Conservation (phyloP, 2,888 invertebrate species). For the Parnassius glacialis region DNA sequence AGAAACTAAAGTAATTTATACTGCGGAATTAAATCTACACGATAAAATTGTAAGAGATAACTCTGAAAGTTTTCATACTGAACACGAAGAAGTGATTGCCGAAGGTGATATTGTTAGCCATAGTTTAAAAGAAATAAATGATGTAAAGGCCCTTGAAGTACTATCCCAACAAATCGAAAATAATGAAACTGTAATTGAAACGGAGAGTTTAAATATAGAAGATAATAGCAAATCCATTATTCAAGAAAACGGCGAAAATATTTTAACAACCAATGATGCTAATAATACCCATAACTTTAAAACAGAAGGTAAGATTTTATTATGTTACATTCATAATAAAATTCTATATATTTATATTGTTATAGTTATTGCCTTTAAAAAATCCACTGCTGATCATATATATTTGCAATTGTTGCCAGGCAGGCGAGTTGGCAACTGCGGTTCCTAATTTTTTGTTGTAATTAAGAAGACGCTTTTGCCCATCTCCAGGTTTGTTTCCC, state of each 20-base stretch:
- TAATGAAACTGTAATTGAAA: constrained; percentile 36
- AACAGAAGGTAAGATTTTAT: constrained; percentile 42
- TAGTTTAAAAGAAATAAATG: constrained; percentile 41
- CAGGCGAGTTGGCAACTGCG: too few relatives aligned
- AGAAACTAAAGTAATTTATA: constrained; percentile 72
- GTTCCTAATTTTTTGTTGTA: too few relatives aligned
- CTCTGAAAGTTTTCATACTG: constrained; percentile 40
- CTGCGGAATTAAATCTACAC: constrained; percentile 72
- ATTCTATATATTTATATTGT: too few relatives aligned
- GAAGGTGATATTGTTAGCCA: constrained; percentile 69
- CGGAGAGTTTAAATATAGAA: constrained; percentile 46
- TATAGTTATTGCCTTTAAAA: too few relatives aligned
- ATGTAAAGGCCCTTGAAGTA: constrained; percentile 4
- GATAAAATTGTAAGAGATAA: constrained; percentile 49
- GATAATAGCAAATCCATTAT: constrained; percentile 36
- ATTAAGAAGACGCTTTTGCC: too few relatives aligned
- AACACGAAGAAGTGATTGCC: constrained; percentile 43
- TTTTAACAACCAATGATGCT: constrained; percentile 25
- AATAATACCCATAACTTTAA: constrained; percentile 18
- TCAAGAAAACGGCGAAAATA: constrained; percentile 37
- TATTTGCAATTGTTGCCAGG: too few relatives aligned
- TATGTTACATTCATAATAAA: too few relatives aligned
- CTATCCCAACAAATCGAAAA: constrained; percentile 29
- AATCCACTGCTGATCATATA: too few relatives aligned
- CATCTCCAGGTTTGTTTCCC: too few relatives aligned